phyloP scores from a whole-genome alignment of 2,797 vertebrate species.

The Oreochromis grahami region DNA sequence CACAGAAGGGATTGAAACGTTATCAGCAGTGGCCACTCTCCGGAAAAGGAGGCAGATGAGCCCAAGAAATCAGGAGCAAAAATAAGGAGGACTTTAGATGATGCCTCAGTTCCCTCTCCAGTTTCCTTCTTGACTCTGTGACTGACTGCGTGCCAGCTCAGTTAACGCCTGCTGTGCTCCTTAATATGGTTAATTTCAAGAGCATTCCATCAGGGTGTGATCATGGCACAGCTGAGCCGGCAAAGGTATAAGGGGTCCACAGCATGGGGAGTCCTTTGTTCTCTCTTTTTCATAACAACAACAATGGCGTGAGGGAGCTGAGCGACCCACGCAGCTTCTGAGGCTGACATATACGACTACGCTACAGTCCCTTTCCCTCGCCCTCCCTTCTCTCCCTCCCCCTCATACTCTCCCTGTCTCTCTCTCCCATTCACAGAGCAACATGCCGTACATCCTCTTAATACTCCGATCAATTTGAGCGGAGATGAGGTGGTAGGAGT shows the following conservation, averaged over 20 bases:
- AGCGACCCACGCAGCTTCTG: conserved; percentile 65
- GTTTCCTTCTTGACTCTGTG: conserved; percentile 46
- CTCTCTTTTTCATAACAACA: conserved; percentile 63
- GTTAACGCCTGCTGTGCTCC: conserved; percentile 46
- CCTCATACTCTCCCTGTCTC: conserved; percentile 42
- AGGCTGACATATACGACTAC: conserved; percentile 67
- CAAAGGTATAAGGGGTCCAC: conserved; percentile 48
- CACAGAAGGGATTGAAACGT: conserved; percentile 72
- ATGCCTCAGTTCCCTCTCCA: conserved; percentile 53
- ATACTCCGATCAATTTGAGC: conserved; percentile 65
- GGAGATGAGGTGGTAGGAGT: conserved; percentile 61
- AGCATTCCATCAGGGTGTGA: conserved; percentile 64
- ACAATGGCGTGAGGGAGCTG: conserved; percentile 66
- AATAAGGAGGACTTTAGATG: conserved; percentile 32
- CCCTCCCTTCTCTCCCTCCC: conserved; percentile 33
- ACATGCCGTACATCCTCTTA: conserved; percentile 62
- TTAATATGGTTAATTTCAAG: conserved; percentile 59
- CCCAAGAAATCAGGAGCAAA: conserved; percentile 34
- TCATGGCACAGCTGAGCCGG: conserved; percentile 47
- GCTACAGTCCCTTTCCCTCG: conserved; percentile 47
- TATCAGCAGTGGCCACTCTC: conserved; percentile 56
- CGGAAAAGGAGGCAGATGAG: conserved; percentile 32
- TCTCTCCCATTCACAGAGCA: conserved; percentile 63
- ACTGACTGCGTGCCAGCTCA: conserved; percentile 50
- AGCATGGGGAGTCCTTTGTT: conserved; percentile 69